Evolutionary conservation across 2,113 vertebrate genomes (phyloP).

Genomic region (Hemiprocne comata): DNA sequence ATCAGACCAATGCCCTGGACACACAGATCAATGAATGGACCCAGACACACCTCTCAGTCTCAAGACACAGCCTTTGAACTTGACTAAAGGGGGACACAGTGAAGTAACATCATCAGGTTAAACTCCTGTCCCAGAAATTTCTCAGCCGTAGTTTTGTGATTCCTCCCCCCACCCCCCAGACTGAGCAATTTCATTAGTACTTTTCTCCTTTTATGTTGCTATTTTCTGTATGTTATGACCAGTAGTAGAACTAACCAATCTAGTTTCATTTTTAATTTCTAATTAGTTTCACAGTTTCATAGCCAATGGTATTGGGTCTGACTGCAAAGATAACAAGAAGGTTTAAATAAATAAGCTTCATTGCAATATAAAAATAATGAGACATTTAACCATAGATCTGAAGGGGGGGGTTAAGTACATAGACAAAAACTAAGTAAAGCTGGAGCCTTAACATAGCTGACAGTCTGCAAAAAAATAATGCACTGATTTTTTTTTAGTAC

Average conservation of each 20-base stretch:
- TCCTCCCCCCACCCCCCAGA: not conserved
- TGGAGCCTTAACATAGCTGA: not conserved
- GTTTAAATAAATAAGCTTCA: slow-evolving; percentile 38
- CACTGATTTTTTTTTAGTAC: not conserved
- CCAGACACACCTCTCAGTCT: not conserved
- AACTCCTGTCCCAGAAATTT: not conserved
- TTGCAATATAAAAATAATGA: not conserved
- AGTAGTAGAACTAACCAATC: not conserved
- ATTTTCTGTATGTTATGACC: not conserved
- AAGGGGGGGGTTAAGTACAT: not conserved
- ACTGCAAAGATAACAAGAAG: not conserved
- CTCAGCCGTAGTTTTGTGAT: not conserved
- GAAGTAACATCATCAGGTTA: not conserved
- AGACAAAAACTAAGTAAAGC: not conserved
- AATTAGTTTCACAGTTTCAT: slow-evolving; percentile 18
- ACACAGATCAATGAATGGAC: fast-evolving
- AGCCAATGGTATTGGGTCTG: not conserved
- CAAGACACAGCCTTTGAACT: not conserved
- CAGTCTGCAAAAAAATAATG: not conserved
- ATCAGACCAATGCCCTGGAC: not conserved
- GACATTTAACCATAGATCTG: not conserved
- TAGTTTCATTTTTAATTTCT: not conserved
- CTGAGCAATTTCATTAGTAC: not conserved
- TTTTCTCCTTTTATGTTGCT: not conserved
- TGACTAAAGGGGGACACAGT: not conserved